Conservation (phyloP, 2,797 vertebrate species). For the Australoheros facetus region DNA sequence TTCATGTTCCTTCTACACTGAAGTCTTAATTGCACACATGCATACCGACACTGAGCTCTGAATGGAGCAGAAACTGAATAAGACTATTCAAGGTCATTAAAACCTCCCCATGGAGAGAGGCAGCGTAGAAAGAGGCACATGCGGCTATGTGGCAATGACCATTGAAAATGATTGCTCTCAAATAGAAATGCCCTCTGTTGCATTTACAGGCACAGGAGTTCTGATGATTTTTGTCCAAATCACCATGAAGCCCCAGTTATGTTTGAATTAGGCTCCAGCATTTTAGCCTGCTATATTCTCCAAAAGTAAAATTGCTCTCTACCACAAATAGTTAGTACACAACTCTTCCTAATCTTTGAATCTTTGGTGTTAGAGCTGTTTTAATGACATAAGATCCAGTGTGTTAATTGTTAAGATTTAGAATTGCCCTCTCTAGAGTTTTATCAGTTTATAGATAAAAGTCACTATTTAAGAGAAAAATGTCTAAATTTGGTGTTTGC, state of each 20-base stretch:
- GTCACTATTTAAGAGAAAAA: background rate
- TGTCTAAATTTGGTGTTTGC: background rate
- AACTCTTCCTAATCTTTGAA: background rate
- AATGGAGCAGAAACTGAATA: conserved; percentile 27
- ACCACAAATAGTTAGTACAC: background rate
- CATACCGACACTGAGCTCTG: conserved; percentile 13
- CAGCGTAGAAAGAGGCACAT: conserved; percentile 11
- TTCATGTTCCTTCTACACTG: conserved; percentile 21
- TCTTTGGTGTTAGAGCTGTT: background rate
- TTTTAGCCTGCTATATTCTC: background rate
- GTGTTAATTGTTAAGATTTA: background rate
- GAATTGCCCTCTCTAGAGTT: background rate
- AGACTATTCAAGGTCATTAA: conserved; percentile 55
- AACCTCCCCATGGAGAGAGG: conserved; percentile 15
- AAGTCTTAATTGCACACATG: conserved; percentile 61
- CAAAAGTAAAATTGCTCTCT: background rate
- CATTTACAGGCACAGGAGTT: background rate
- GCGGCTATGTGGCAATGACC: conserved; percentile 10
- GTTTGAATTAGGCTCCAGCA: background rate
- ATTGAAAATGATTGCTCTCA: conserved; percentile 16
- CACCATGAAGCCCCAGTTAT: conserved; percentile 8
- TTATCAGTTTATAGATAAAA: background rate
- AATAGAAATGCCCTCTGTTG: background rate
- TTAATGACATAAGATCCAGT: background rate
- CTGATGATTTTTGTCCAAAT: conserved; percentile 16